phyloP scores from a whole-genome alignment of 2,113 vertebrate genomes.

The Xyliphius kryptos region DNA sequence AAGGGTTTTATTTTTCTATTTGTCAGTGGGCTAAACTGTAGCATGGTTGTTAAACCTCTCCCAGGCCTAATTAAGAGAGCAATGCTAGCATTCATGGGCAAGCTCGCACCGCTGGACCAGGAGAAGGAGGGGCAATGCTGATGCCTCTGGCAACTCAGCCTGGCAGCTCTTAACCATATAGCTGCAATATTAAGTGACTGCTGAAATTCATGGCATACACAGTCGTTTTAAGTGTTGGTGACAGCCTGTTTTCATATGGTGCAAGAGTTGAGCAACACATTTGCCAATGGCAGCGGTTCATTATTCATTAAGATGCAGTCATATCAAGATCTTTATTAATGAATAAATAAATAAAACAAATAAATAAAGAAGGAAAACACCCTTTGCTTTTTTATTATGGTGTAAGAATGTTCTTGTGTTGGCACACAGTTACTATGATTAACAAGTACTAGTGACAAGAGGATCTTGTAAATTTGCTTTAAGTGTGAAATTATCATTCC shows the following conservation, averaged over 20 bases:
- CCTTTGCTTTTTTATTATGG: background rate
- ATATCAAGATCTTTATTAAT: conserved; percentile 3
- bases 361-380: background rate
- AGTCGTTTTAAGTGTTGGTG: conserved; percentile 67
- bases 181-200: conserved; percentile 51
- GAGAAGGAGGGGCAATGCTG: conserved; percentile 31
- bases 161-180: conserved; percentile 67
- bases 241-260: conserved; percentile 67
- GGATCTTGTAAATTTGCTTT: conserved; percentile 5
- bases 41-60: conserved; percentile 85
- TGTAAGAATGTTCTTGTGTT: background rate
- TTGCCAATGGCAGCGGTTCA: conserved; percentile 61
- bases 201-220: conserved; percentile 38
- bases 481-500: conserved; percentile 15
- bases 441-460: conserved; percentile 7
- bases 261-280: conserved; percentile 38
- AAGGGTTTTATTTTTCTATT: conserved; percentile 91
- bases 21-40: conserved; percentile 82
- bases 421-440: background rate
- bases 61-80: conserved; percentile 84
- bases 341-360: conserved; percentile 9
- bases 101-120: conserved; percentile 62
- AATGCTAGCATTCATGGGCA: conserved; percentile 86
- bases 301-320: conserved; percentile 24
- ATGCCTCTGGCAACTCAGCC: conserved; percentile 69